Base-by-base conservation (phyloP, 2,113 vertebrate species). In the Blennius ocellaris region DNA sequence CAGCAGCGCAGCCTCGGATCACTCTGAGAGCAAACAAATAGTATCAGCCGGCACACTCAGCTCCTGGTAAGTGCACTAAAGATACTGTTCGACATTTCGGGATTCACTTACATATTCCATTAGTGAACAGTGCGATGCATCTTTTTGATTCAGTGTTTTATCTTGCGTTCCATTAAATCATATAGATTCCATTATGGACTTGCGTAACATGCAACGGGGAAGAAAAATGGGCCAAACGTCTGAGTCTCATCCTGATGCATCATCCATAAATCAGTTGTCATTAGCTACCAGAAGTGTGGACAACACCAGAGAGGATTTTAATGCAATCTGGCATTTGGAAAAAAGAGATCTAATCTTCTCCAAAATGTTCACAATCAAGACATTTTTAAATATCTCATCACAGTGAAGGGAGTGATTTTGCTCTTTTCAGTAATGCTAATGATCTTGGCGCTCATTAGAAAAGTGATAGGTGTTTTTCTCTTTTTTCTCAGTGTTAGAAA, bases 61-160 rank as follows among this genome's bases (percentile, higher is more conserved):
- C 77, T 78, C 82, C 66, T 73, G 65, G 80, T 91, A 87, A 89
- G 85, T 88, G 84, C 85, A 81, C 88, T 84, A 75, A 78, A 89
- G 80, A 88, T 83, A 76, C 56, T 73, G 79, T 80, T 82, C 69
- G 37, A 88, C 82, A 80, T 90, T 82, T 86, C 78, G 84, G 76
- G 80, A 88, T 89, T 86, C 84, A 90, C 84, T 89, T 89, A 88
- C 80, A 86, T 86, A 87, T 89, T 90, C 87, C 86, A 90, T 90
- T 90, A 90, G 80, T n/a, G 54, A 71, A 43, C 45, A 78, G 68
- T 21, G 76, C 83, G 75, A 78, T 78, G 70, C 76, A 82, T 87
- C 83, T 86, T 86, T 83, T 88, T 83, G 69, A 88, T 88, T 75
- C 80, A 80, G 70, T 81, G 75, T 90, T 89, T 87, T 88, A 81